Evolutionary conservation across 2,797 vertebrate genomes (phyloP).

Genomic region (Tiaroga cobitis): DNA sequence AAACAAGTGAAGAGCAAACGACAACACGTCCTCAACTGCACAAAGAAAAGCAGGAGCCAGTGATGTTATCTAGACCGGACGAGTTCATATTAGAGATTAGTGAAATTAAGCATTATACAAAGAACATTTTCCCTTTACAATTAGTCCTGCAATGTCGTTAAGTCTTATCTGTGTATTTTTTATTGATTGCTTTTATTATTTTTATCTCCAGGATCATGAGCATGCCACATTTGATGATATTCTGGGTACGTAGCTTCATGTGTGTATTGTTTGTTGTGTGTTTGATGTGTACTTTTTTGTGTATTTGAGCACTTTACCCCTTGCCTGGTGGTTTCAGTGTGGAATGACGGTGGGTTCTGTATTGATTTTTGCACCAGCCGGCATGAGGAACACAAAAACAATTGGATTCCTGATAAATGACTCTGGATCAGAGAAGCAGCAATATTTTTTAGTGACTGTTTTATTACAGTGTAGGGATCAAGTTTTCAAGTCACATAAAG

Average conservation of each 20-base stretch:
- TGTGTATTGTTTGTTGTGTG: conserved; percentile 33
- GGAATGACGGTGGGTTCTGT: conserved; percentile 10
- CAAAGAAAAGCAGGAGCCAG: neutral
- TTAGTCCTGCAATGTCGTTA: neutral
- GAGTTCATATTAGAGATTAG: neutral
- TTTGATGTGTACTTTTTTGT: neutral
- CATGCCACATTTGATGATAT: conserved; percentile 98
- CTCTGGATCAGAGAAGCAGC: neutral
- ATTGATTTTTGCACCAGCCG: conserved; percentile 39
- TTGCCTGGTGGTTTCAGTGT: conserved; percentile 27
- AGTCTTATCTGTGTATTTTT: conserved; percentile 26
- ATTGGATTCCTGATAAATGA: conserved; percentile 10
- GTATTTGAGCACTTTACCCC: conserved; percentile 16
- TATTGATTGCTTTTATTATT: conserved; percentile 52
- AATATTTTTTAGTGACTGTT: conserved; percentile 2
- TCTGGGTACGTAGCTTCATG: conserved; percentile 81
- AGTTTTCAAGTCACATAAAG: neutral
- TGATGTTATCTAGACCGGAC: neutral
- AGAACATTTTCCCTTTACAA: neutral
- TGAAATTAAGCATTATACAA: neutral
- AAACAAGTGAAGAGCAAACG: neutral
- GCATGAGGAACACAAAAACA: conserved; percentile 37
- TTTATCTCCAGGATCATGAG: conserved; percentile 89
- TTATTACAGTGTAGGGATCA: neutral
- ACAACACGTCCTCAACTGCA: neutral